phyloP scores from a whole-genome alignment of 2,888 invertebrate species.

The Germaria angustata region DNA sequence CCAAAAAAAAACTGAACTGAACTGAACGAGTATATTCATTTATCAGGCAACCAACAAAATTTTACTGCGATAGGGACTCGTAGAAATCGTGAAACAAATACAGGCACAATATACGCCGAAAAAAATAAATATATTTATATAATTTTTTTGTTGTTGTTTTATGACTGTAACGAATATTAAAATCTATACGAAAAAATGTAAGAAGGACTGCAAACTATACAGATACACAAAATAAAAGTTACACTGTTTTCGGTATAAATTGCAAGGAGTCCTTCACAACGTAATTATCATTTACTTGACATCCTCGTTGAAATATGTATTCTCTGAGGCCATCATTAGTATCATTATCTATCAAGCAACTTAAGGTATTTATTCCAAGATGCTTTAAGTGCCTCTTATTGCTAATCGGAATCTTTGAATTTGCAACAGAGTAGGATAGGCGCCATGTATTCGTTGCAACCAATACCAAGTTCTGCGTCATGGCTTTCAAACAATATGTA shows the following conservation, averaged over 20 bases:
- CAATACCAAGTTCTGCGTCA: too few relatives aligned
- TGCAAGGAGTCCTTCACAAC: background rate
- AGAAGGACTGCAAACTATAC: background rate
- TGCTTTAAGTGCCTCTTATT: too few relatives aligned
- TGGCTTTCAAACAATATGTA: too few relatives aligned
- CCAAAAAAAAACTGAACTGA: slow-evolving; percentile 10
- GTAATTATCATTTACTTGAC: background rate
- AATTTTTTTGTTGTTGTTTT: background rate
- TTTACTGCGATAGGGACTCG: slow-evolving; percentile 20
- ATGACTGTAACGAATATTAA: slow-evolving; percentile 31
- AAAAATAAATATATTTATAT: background rate
- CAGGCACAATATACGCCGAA: background rate
- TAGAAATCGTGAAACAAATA: background rate
- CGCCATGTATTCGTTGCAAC: too few relatives aligned
- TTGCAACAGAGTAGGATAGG: too few relatives aligned
- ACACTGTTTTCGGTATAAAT: background rate
- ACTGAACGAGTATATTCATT: background rate
- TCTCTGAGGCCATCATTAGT: too few relatives aligned
- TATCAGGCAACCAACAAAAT: slow-evolving; percentile 19
- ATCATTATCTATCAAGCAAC: too few relatives aligned
- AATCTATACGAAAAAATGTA: background rate
- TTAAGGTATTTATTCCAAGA: too few relatives aligned
- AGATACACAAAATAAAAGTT: background rate
- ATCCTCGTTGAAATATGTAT: background rate
- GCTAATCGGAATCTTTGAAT: too few relatives aligned